Base-by-base conservation (phyloP, 2,888 invertebrate species). In the Napeogenes sylphis region DNA sequence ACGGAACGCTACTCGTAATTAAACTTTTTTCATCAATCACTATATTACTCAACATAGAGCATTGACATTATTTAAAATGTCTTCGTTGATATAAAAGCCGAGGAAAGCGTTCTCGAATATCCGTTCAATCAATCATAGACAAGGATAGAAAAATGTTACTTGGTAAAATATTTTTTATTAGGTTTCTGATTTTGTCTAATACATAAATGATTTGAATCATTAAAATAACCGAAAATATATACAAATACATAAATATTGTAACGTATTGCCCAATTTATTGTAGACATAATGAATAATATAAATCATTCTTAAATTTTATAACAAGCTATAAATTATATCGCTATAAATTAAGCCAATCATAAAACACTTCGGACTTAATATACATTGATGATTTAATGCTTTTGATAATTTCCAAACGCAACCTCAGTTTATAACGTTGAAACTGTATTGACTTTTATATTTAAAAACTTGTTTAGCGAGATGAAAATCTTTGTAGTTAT, bases 61-160 rank as follows among this genome's bases (percentile, higher is more conserved):
- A n/a, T 38, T 61, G 61, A 60, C 46, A 64, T 64, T 61, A 61
- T 58, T 64, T 61, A 61, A 64, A 61, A 59, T 61, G 61, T 58
- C 61, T 51, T 47, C 51, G 56, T 46, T 45, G 56, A 47, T 38
- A 56, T 61, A 56, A 61, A 61, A 47, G 21, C 51, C 30, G 51
- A 30, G 51, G 5, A 51, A 51, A 30, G 30, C 33, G 56, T 38
- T 13, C 51, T 61, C 46, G 38, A 45, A 51, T 21, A 57, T 45
- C 45, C 55, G 51, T 12, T 61, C 56, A 42, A 61, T 61, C 51
- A 56, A 61, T 61, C 61, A 56, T 47, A 56, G 56, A 38, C 51
- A 32, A 35, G 42, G 38, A 47, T 58, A 51, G 35, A 12, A 10
- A n/a, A 58, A 51, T 51, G 30, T 51, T 51, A 30, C 10, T 21